A percentile compares a stretch with the other conserved stretches of the same genome.
These are phyloP conservation scores for Malurus melanocephalus DNA, from an alignment of 2,113 vertebrate genomes.

Conservation along the genomic window DNA sequence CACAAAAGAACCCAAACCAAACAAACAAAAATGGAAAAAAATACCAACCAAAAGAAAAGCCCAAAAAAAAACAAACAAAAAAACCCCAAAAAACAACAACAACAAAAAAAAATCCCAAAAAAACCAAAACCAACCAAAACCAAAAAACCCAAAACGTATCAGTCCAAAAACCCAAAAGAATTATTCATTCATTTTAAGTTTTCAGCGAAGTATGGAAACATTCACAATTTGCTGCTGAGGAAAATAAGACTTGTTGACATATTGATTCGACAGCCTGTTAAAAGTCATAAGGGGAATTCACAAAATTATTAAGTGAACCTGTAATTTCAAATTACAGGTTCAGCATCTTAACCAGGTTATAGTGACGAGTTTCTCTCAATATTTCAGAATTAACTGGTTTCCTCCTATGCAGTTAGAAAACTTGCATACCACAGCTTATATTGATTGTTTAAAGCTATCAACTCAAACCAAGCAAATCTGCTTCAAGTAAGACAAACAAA, in stretches of 20 bases:
- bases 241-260: not conserved
- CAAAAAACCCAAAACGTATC: rapidly evolving
- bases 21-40: not conserved
- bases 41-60: not conserved
- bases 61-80: not conserved
- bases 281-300: not conserved
- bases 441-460: not conserved
- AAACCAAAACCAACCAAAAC: not conserved
- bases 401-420: not conserved
- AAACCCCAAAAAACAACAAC: not conserved
- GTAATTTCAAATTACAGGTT: not conserved
- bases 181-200: not conserved
- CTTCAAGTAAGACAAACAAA: not conserved
- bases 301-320: not conserved
- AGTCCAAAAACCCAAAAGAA: not conserved
- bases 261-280: not conserved
- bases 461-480: not conserved
- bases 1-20: not conserved
- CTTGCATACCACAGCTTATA: not conserved
- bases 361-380: not conserved
- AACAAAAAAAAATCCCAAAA: not conserved
- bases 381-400: not conserved
- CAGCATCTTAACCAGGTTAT: not conserved
- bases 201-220: not conserved
- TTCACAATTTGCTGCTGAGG: not conserved